Conservation (phyloP, 2,797 vertebrate genomes). For the Tolypeutes matacus region DNA sequence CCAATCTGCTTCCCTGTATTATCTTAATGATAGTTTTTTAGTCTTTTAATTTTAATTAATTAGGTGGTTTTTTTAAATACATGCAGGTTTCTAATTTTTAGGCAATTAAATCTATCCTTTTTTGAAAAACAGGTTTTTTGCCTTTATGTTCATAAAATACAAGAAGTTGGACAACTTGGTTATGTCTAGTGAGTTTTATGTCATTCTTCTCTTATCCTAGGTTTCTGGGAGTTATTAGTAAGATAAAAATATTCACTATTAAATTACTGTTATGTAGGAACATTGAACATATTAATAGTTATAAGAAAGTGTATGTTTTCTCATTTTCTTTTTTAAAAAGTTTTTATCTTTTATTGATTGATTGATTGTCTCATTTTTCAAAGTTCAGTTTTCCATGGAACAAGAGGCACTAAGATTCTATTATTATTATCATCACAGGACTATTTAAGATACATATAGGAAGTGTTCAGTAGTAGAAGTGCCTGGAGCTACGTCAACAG, state of each 20-base stretch:
- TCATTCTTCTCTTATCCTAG: neutral
- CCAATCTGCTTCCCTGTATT: too few relatives aligned
- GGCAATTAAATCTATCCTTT: neutral
- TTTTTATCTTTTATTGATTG: too few relatives aligned
- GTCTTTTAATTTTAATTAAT: too few relatives aligned
- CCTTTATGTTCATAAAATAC: neutral
- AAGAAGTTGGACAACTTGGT: neutral
- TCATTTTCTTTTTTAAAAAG: too few relatives aligned
- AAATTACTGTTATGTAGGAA: neutral
- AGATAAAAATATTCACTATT: too few relatives aligned
- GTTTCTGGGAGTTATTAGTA: neutral
- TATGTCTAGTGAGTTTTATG: neutral
- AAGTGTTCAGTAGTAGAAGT: neutral
- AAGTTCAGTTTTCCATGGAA: neutral
- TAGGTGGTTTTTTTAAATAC: too few relatives aligned
- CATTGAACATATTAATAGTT: neutral
- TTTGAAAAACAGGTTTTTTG: too few relatives aligned
- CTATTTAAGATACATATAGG: neutral
- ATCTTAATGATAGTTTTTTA: too few relatives aligned
- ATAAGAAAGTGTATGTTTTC: neutral
- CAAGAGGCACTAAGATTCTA: neutral
- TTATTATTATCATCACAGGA: neutral
- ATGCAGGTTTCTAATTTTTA: neutral
- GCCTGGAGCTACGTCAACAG: neutral
- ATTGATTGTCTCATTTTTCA: neutral